Base-by-base conservation (phyloP, 2,888 invertebrate species). In the Athalia rosae region DNA sequence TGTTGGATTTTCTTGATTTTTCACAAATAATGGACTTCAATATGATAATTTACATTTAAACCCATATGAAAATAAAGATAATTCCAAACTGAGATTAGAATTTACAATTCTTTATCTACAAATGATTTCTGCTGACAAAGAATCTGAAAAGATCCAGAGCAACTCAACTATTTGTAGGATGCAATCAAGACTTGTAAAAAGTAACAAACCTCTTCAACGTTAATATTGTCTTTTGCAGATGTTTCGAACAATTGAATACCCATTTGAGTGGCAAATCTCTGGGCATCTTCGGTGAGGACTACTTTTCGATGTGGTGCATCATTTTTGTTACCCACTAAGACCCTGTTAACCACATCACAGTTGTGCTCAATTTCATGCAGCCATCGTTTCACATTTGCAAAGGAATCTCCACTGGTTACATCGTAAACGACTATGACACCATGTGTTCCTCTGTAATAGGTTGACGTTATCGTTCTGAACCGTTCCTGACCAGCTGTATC, bases 401-500 rank as follows among this genome's bases (percentile, higher is more conserved):
- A 99, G 73, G 99, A 98, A 90, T 99, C 99, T 61, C 99, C 99
- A 90, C 97, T 98, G 80, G 97, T 98, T 74, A 99, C 99, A 93
- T 99, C 99, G 91, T 99, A 99, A 11, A 99, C 99, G 66, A 99
- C 98, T 88, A 99, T 98, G 80, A 99, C 99, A 80, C 99, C 99
- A 91, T 99, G 99, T 67, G 99, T 99, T 77, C 99, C 99, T 88
- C 99, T 93, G 90, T 99, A 99, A 91, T 99, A 98, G 80, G 99
- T 99, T 90, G 99, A 98, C 78, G 99, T 99, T 86, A 99, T 99
- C 79, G 99, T 99, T 87, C 99, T 93, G 91, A 99, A 99, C 87
- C 98, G 92, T 91, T 99, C 98, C 91, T 99, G 98, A 0, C 98
- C 98, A 78, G 98, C 98, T 53, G 98, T 98, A 91, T 98, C 98